These are phyloP conservation scores for Dicentrarchus labrax DNA, from an alignment of 2,113 vertebrate genomes.

Conservation along the genomic window DNA sequence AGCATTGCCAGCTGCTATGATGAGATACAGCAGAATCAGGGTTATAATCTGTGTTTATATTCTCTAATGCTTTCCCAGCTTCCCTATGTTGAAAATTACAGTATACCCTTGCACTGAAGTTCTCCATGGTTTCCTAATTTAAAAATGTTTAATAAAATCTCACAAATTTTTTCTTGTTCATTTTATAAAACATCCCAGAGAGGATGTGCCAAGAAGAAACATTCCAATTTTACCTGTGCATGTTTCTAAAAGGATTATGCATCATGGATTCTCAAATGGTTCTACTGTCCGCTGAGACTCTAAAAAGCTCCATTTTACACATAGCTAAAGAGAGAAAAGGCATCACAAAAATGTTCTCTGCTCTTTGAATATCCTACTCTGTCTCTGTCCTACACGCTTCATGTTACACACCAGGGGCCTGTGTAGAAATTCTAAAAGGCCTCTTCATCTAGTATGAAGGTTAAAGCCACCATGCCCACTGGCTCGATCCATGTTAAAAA, in stretches of 20 bases:
- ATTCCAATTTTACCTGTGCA: constrained; percentile 39
- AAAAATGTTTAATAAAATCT: neutral
- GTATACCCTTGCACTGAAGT: neutral
- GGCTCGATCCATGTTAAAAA: constrained; percentile 7
- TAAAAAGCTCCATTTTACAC: constrained; percentile 18
- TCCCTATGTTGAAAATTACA: neutral
- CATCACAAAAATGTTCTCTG: constrained; percentile 13
- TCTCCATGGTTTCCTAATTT: neutral
- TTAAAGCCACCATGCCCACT: neutral
- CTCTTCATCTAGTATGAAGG: constrained; percentile 22
- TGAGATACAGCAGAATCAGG: no score
- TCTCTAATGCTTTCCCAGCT: neutral
- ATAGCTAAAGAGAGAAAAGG: constrained; percentile 21
- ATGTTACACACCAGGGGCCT: constrained; percentile 35
- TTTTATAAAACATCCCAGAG: constrained; percentile 16
- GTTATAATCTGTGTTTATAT: neutral
- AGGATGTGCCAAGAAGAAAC: constrained; percentile 23
- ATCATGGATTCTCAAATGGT: constrained; percentile 35
- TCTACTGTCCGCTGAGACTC: constrained; percentile 24
- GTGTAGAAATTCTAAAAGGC: constrained; percentile 4
- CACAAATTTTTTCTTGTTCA: neutral
- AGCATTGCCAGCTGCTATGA: no score
- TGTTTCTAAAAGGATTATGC: constrained; percentile 43
- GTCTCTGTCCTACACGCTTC: constrained; percentile 7
- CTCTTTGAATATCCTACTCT: constrained; percentile 13